Conservation (phyloP, 2,888 invertebrate genomes). For the Thymelicus sylvestris region DNA sequence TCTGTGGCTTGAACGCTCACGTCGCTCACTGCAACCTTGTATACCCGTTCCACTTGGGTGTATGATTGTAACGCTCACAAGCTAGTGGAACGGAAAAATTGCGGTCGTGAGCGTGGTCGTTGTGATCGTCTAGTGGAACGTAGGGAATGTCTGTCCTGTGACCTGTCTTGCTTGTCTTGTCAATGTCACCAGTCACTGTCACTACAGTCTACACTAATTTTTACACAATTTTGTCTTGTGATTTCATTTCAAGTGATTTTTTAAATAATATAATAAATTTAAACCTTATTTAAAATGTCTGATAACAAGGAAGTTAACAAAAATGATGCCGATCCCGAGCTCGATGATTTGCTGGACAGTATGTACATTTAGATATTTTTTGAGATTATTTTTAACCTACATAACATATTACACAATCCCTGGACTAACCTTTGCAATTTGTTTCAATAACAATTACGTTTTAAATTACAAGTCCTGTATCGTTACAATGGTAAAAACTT, state of each 20-base stretch:
- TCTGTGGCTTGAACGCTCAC: too few species aligned
- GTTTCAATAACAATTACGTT: background rate
- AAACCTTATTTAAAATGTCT: constrained; percentile 59
- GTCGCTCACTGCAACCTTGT: too few species aligned
- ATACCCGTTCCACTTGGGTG: too few species aligned
- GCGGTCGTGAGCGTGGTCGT: too few species aligned
- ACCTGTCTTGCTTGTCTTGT: too few species aligned
- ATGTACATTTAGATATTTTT: constrained; percentile 62
- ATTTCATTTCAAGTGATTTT: constrained; percentile 24
- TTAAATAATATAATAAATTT: constrained; percentile 4
- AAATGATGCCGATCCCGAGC: constrained; percentile 86
- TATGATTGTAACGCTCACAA: too few species aligned
- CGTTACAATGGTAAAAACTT: background rate
- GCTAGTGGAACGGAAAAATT: too few species aligned
- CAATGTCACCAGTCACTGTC: too few species aligned
- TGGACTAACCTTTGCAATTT: constrained; percentile 19
- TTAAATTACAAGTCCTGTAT: constrained; percentile 1
- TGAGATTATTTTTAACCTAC: constrained; percentile 65
- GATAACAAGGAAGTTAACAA: constrained; percentile 69
- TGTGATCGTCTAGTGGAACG: too few species aligned
- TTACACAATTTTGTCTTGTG: constrained; percentile 3
- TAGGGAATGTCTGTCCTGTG: too few species aligned
- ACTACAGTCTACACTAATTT: too few species aligned
- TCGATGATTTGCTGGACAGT: constrained; percentile 91
- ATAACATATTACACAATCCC: constrained; percentile 46